Percentiles rank a stretch among this genome's conserved stretches.
These are phyloP conservation scores for Galerucella nymphaeae DNA, from an alignment of 2,888 invertebrate species.

Conservation along the genomic window DNA sequence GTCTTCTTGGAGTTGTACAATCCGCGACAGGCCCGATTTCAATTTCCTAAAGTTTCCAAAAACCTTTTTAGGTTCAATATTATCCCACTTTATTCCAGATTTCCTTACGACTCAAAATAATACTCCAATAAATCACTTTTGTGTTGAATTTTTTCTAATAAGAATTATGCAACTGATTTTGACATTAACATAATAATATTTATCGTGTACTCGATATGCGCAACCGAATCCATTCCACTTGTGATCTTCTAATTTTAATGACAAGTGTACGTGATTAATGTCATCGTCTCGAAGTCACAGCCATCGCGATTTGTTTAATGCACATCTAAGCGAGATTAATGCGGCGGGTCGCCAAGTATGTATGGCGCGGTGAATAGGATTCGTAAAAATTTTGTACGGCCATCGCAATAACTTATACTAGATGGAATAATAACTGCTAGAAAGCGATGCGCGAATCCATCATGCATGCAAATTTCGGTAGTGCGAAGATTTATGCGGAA, in stretches of 20 bases:
- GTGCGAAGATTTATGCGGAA: constrained; percentile 27
- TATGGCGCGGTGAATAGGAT: constrained; percentile 28
- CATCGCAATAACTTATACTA: constrained; percentile 43
- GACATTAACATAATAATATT: neutral
- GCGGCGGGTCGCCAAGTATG: constrained; percentile 51
- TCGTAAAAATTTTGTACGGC: constrained; percentile 32
- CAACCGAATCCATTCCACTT: constrained; percentile 6
- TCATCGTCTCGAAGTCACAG: constrained; percentile 54
- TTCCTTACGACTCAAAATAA: no score
- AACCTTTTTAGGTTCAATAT: no score
- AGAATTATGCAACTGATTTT: neutral
- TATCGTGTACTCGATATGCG: neutral
- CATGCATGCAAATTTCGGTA: constrained; percentile 40
- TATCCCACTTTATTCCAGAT: no score
- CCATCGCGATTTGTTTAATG: constrained; percentile 61
- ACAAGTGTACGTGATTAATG: constrained; percentile 45
- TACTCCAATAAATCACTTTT: no score
- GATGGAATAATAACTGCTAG: constrained; percentile 40
- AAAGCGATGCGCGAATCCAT: constrained; percentile 39
- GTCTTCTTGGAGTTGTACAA: no score
- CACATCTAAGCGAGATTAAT: constrained; percentile 63
- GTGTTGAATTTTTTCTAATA: no score
- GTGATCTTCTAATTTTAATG: constrained; percentile 23
- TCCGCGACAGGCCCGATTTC: no score
- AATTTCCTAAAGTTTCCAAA: no score